Percentiles rank a stretch among this genome's conserved stretches.
These are phyloP conservation scores for Sesamia nonagrioides DNA, from an alignment of 1,140 invertebrate genomes.

Conservation along the genomic window DNA sequence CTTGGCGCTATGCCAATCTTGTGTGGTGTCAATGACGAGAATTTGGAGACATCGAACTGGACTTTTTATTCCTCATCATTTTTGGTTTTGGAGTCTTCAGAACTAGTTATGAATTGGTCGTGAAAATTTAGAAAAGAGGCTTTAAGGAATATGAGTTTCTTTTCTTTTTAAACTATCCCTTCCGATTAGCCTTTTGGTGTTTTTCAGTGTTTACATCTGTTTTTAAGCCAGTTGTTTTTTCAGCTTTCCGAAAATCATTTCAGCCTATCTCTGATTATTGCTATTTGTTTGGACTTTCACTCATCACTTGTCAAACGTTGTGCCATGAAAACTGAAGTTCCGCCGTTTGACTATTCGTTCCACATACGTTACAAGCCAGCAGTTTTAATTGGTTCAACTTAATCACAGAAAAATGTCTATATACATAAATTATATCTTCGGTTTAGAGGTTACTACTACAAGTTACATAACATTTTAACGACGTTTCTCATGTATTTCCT, in stretches of 20 bases:
- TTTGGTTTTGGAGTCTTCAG: no score
- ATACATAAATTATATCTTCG: background rate
- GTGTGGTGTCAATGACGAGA: conserved; percentile 12
- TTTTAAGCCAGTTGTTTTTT: no score
- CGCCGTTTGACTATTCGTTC: conserved; percentile 1
- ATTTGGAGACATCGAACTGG: background rate
- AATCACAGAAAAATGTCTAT: no score
- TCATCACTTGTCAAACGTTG: background rate
- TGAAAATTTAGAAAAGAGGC: background rate
- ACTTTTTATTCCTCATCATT: background rate
- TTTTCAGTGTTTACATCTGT: no score
- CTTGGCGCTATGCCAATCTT: conserved; percentile 7
- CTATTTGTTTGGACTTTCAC: no score
- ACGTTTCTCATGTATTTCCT: conserved; percentile 1
- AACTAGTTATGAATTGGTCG: background rate
- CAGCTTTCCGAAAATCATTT: no score
- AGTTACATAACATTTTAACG: conserved; percentile 20
- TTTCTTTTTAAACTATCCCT: no score
- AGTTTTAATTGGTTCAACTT: background rate
- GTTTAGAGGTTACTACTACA: background rate
- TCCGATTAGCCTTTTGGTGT: no score
- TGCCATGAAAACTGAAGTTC: background rate
- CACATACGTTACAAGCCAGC: background rate
- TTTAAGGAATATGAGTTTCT: background rate
- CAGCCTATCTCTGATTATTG: no score